phyloP scores from a whole-genome alignment of 2,797 vertebrate species.

The Mionectes olivaceus region DNA sequence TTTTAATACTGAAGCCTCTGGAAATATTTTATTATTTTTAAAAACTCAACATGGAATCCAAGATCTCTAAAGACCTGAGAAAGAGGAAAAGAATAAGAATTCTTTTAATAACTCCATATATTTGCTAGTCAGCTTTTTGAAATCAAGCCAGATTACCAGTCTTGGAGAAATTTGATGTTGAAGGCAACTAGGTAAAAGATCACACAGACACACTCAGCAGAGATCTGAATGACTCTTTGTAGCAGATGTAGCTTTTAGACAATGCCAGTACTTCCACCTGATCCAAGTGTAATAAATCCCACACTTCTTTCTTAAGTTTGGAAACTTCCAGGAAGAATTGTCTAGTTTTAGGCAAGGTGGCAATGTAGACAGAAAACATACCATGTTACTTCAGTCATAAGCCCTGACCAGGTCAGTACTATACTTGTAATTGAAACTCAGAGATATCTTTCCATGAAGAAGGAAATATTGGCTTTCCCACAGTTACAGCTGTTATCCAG shows the following conservation, averaged over 20 bases:
- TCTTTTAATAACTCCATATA: neutral
- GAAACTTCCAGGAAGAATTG: neutral
- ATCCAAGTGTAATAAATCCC: neutral
- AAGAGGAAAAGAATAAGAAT: neutral
- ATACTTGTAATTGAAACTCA: neutral
- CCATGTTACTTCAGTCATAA: neutral
- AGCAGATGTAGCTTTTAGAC: neutral
- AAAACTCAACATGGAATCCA: neutral
- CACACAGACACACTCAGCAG: neutral
- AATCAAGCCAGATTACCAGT: neutral
- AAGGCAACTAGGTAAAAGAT: neutral
- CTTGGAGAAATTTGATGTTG: neutral
- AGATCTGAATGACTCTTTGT: neutral
- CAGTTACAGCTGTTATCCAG: neutral
- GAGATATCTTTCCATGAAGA: neutral
- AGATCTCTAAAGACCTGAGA: neutral
- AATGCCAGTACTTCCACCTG: accelerated
- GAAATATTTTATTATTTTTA: neutral
- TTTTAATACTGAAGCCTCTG: neutral
- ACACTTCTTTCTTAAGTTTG: neutral
- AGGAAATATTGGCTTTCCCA: neutral
- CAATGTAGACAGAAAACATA: neutral
- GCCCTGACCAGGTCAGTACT: neutral
- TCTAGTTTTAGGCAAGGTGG: neutral
- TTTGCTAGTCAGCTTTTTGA: neutral